These are phyloP conservation scores for Fundulus diaphanus DNA, from an alignment of 2,797 vertebrate species.

Conservation along the genomic window DNA sequence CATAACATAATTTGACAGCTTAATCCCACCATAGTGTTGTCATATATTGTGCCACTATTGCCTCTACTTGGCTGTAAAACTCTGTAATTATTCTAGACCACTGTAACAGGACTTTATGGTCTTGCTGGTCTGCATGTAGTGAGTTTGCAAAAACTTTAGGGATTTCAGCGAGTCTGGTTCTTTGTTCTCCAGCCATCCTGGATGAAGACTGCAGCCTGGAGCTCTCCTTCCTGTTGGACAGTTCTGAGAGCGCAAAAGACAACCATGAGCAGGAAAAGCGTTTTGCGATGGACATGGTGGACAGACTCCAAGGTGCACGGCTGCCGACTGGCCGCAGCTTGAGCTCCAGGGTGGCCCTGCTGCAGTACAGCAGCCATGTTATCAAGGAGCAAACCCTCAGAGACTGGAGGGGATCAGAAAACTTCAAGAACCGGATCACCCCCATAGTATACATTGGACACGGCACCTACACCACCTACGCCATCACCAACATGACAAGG, in stretches of 20 bases:
- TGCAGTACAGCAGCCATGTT: constrained; percentile 94
- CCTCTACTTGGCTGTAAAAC: neutral
- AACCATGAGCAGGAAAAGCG: constrained; percentile 90
- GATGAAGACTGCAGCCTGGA: constrained; percentile 90
- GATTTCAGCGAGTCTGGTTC: neutral
- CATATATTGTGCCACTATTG: neutral
- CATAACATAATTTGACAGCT: neutral
- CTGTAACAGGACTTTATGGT: neutral
- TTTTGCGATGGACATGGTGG: constrained; percentile 85
- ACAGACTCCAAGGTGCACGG: constrained; percentile 82
- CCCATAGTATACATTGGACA: constrained; percentile 90
- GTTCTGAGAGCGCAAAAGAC: constrained; percentile 91
- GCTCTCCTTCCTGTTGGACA: constrained; percentile 91
- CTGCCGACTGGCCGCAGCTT: constrained; percentile 82
- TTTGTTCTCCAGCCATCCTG: constrained; percentile 72
- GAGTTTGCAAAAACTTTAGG: neutral
- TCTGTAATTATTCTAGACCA: neutral
- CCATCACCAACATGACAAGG: constrained; percentile 92
- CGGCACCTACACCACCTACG: constrained; percentile 92
- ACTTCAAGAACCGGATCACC: constrained; percentile 83
- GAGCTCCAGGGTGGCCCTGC: constrained; percentile 85
- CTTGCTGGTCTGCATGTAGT: neutral
- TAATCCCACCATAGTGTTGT: neutral
- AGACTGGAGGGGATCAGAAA: constrained; percentile 87
- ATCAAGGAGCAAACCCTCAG: constrained; percentile 87